Percentiles rank a stretch among this genome's conserved stretches.
phyloP scores from a whole-genome alignment of 2,888 invertebrate species.

The Drosophila demipolita region DNA sequence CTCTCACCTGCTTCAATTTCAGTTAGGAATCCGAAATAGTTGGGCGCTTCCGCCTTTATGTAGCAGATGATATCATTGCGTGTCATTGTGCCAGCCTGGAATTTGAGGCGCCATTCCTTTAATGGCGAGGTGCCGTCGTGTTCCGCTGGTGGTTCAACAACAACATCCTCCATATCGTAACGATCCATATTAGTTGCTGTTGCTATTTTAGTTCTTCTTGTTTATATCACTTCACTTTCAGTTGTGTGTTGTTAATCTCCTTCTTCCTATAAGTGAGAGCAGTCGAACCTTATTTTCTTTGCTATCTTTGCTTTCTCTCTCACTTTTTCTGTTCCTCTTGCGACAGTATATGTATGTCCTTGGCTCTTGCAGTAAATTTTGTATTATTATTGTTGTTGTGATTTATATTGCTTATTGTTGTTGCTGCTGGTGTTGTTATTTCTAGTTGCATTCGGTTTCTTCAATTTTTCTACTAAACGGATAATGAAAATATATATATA shows the following conservation, averaged over 20 bases:
- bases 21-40: constrained; percentile 83
- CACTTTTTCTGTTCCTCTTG: constrained; percentile 1
- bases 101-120: constrained; percentile 85
- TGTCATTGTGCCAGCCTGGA: constrained; percentile 81
- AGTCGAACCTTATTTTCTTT: constrained; percentile 3
- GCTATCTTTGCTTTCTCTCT: constrained; percentile 8
- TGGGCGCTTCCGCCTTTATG: constrained; percentile 83
- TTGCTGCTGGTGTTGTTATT: constrained; percentile 3
- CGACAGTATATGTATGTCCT: constrained; percentile 37
- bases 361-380: constrained; percentile 26
- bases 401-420: constrained; percentile 10
- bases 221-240: constrained; percentile 4
- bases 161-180: constrained; percentile 81
- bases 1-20: constrained; percentile 83
- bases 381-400: constrained; percentile 11
- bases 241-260: constrained; percentile 6
- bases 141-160: constrained; percentile 68
- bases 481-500: constrained; percentile 10
- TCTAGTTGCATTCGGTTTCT: constrained; percentile 35
- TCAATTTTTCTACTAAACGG: constrained; percentile 45
- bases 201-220: constrained; percentile 1
- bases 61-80: constrained; percentile 82
- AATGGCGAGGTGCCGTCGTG: constrained; percentile 73
- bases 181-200: constrained; percentile 70
- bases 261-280: neutral